phyloP scores from a whole-genome alignment of 2,888 invertebrate genomes.

The Nephrotoma guestfalica region DNA sequence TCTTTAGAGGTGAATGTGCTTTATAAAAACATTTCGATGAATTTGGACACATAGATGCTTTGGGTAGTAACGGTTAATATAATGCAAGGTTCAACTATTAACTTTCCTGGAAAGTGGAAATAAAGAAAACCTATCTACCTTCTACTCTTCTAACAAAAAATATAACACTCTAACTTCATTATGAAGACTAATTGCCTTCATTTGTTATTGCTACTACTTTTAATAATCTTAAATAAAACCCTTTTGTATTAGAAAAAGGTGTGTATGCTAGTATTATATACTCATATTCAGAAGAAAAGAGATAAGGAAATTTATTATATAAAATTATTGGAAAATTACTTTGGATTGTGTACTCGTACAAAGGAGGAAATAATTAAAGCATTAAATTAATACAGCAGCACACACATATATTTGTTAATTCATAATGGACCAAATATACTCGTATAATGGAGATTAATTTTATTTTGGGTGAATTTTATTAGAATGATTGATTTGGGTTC shows the following conservation, averaged over 20 bases:
- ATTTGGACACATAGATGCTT: no score
- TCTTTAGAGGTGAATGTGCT: no score
- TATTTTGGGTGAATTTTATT: background rate
- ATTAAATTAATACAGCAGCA: background rate
- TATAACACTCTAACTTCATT: no score
- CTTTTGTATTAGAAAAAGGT: background rate
- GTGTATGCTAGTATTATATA: background rate
- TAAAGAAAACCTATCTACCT: no score
- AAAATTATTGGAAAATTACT: background rate
- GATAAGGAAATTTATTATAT: background rate
- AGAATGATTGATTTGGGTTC: background rate
- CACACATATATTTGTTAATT: background rate
- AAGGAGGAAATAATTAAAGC: background rate
- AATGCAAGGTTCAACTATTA: no score
- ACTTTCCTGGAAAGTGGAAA: no score
- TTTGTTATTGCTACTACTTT: background rate
- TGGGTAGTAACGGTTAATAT: no score
- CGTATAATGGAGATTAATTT: background rate
- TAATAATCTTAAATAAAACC: background rate
- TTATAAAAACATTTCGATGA: no score
- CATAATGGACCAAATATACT: background rate
- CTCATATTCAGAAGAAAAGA: background rate
- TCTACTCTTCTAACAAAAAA: no score
- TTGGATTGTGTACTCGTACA: background rate
- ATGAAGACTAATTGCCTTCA: background rate